Evolutionary conservation across 2,113 vertebrate species (phyloP).

Genomic region (Chloropsis hardwickii): DNA sequence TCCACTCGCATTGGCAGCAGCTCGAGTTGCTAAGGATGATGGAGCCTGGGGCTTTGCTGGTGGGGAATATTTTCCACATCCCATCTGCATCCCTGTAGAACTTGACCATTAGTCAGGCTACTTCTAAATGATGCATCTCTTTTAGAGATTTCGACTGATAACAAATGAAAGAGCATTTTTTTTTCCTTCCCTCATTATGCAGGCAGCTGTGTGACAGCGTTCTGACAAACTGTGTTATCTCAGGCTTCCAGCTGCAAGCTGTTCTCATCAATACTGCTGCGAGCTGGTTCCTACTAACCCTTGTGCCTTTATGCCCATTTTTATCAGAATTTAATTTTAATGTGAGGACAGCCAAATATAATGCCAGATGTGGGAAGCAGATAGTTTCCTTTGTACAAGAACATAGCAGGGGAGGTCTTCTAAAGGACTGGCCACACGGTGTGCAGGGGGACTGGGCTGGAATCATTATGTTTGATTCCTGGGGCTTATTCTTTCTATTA

Average conservation of each 20-base stretch:
- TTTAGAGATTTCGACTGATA: constrained; percentile 62
- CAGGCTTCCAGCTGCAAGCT: constrained; percentile 76
- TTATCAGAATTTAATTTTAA: constrained; percentile 42
- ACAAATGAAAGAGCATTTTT: constrained; percentile 67
- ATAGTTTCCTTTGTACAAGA: constrained; percentile 29
- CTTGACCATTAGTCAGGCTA: constrained; percentile 69
- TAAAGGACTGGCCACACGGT: background rate
- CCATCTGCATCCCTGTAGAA: constrained; percentile 44
- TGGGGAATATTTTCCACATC: constrained; percentile 1
- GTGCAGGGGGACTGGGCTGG: background rate
- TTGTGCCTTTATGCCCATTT: background rate
- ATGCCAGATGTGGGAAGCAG: constrained; percentile 54
- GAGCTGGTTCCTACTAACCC: constrained; percentile 72
- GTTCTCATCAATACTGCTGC: constrained; percentile 73
- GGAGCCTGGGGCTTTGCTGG: constrained; percentile 21
- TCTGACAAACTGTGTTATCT: constrained; percentile 82
- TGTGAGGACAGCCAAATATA: constrained; percentile 44
- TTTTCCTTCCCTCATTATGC: constrained; percentile 75
- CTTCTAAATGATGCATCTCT: constrained; percentile 66
- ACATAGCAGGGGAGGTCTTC: constrained; percentile 45
- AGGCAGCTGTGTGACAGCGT: constrained; percentile 75
- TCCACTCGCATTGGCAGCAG: background rate
- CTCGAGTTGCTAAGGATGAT: background rate
- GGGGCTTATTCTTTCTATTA: background rate
- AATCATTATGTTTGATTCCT: constrained; percentile 36